Conservation (phyloP, 2,888 invertebrate species). For the Netelia inedita region DNA sequence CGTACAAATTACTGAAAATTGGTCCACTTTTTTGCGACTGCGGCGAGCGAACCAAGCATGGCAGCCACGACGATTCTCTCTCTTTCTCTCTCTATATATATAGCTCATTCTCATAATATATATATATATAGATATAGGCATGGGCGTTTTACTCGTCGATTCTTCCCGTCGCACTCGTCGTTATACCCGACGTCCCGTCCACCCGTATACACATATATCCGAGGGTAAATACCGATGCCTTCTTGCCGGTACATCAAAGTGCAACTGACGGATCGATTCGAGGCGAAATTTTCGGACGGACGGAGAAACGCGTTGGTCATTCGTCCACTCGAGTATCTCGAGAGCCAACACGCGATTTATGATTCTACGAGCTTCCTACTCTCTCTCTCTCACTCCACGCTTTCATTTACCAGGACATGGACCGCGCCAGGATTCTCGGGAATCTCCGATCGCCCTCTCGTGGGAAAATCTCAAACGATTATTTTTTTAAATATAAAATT, state of each 20-base stretch:
- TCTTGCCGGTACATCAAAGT: constrained; percentile 73
- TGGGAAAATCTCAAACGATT: constrained; percentile 51
- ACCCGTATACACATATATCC: constrained; percentile 12
- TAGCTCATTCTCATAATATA: background rate
- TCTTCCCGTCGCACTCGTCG: constrained; percentile 12
- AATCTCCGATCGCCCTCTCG: constrained; percentile 58
- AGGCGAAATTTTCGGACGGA: constrained; percentile 62
- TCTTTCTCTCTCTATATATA: too few species aligned
- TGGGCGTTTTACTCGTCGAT: constrained; percentile 56
- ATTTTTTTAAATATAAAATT: too few species aligned
- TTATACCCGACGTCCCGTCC: background rate
- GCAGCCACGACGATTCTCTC: constrained; percentile 16
- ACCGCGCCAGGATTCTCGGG: constrained; percentile 51
- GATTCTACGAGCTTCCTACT: constrained; percentile 56
- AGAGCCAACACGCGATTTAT: constrained; percentile 63
- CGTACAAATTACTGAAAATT: constrained; percentile 82
- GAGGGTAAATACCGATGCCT: constrained; percentile 72
- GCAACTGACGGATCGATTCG: constrained; percentile 72
- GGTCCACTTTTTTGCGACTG: constrained; percentile 78
- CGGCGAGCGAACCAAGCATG: constrained; percentile 55
- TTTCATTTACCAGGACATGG: constrained; percentile 59
- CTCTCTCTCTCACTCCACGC: constrained; percentile 37
- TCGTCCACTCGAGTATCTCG: constrained; percentile 53
- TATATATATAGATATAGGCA: constrained; percentile 1
- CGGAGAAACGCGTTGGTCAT: constrained; percentile 50